These are phyloP conservation scores for Nibea albiflora DNA, from an alignment of 2,113 vertebrate species.

Conservation along the genomic window DNA sequence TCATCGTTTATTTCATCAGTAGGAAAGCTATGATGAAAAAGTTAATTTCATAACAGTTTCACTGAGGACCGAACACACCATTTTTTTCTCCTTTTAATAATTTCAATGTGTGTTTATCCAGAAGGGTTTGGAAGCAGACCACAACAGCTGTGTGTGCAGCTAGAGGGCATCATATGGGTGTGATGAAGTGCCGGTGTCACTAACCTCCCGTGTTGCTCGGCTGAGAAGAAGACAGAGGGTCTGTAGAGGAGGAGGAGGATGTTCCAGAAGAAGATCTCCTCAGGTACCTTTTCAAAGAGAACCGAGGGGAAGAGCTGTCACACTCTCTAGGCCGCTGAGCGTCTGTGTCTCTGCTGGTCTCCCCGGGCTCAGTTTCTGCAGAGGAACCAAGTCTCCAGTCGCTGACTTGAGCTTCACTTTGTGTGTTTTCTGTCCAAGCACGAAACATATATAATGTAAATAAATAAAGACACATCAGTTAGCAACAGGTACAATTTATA, in stretches of 20 bases:
- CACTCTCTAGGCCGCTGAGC: slow-evolving; percentile 19
- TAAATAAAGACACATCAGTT: neutral
- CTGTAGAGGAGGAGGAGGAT: slow-evolving; percentile 41
- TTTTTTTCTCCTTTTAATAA: neutral
- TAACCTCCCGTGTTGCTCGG: slow-evolving; percentile 77
- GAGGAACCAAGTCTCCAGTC: slow-evolving; percentile 48
- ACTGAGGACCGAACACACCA: neutral
- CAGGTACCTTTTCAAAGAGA: slow-evolving; percentile 74
- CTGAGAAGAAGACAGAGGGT: slow-evolving; percentile 68
- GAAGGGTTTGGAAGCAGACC: neutral
- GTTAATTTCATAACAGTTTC: slow-evolving; percentile 43
- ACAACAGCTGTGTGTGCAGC: slow-evolving; percentile 14
- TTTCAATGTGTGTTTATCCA: slow-evolving; percentile 12
- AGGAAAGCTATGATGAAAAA: slow-evolving; percentile 41
- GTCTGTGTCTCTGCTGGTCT: slow-evolving; percentile 26
- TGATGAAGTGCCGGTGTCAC: slow-evolving; percentile 30
- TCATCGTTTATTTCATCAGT: slow-evolving; percentile 51
- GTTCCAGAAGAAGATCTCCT: slow-evolving; percentile 61
- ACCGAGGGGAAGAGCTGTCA: slow-evolving; percentile 53
- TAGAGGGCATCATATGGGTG: neutral
- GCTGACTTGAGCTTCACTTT: slow-evolving; percentile 44
- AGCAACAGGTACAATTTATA: neutral
- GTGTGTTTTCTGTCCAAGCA: slow-evolving; percentile 56
- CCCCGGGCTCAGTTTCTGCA: slow-evolving; percentile 49
- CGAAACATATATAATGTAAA: neutral